Evolutionary conservation across 2,113 vertebrate genomes (phyloP).

Genomic region (Tenrec ecaudatus): DNA sequence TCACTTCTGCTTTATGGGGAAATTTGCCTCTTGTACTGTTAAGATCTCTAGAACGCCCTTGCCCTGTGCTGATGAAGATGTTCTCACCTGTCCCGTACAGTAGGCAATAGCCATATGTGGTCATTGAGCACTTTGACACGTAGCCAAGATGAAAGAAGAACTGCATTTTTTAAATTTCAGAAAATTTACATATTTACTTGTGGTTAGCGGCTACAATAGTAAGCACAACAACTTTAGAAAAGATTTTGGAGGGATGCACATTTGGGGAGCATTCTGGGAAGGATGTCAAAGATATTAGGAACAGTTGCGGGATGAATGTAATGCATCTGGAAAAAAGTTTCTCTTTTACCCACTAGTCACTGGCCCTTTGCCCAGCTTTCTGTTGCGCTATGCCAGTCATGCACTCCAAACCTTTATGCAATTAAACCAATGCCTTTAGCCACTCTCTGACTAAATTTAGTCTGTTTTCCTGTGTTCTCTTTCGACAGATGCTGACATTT

Average conservation of each 20-base stretch:
- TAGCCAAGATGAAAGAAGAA: not conserved
- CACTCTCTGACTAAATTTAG: constrained; percentile 64
- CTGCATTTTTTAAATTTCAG: constrained; percentile 38
- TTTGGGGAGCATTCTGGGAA: not conserved
- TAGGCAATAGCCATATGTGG: not conserved
- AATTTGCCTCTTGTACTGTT: not conserved
- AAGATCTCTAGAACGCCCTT: not conserved
- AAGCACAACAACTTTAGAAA: not conserved
- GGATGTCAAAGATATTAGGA: not conserved
- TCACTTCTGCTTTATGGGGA: constrained; percentile 2
- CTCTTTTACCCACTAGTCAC: not conserved
- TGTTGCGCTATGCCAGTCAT: not conserved
- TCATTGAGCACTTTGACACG: not conserved
- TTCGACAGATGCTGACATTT: constrained; percentile 54
- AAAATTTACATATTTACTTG: not conserved
- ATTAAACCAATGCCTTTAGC: constrained; percentile 51
- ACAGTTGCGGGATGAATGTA: not conserved
- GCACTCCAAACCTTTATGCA: constrained; percentile 32
- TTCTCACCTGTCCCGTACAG: not conserved
- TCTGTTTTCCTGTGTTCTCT: constrained; percentile 44
- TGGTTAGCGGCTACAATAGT: not conserved
- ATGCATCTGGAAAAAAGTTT: not conserved
- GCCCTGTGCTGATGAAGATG: not conserved
- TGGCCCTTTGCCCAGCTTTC: constrained; percentile 20
- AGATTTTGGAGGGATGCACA: not conserved